Evolutionary conservation across 2,888 invertebrate species (phyloP).

Genomic region (Monochamus alternatus): DNA sequence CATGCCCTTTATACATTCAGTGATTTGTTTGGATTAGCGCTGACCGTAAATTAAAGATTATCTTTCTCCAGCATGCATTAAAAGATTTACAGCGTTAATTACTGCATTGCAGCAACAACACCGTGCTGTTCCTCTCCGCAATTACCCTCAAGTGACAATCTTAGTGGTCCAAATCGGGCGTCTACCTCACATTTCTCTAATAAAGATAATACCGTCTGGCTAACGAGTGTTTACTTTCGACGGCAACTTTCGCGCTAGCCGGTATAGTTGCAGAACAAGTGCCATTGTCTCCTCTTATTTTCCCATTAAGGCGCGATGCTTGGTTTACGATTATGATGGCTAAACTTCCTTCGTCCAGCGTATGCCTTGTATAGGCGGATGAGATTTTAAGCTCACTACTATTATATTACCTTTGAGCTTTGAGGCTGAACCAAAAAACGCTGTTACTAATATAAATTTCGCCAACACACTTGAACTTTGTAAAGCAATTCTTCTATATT

Average conservation of each 20-base stretch:
- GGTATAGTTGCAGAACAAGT: conserved; percentile 19
- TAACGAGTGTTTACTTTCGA: conserved; percentile 15
- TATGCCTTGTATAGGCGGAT: not conserved
- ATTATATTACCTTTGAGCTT: not conserved
- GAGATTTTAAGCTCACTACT: not conserved
- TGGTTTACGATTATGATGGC: conserved; percentile 22
- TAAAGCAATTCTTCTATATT: too few species aligned
- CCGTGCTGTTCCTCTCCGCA: conserved; percentile 22
- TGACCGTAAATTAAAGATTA: conserved; percentile 29
- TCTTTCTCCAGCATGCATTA: conserved; percentile 26
- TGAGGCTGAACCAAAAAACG: not conserved
- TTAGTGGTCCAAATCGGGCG: conserved; percentile 11
- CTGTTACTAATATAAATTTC: not conserved
- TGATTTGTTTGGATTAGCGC: conserved; percentile 24
- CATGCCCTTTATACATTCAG: too few species aligned
- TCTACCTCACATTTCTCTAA: conserved; percentile 18
- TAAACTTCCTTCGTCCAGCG: conserved; percentile 4
- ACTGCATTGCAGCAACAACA: conserved; percentile 19
- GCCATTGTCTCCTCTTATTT: conserved; percentile 23
- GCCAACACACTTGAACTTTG: too few species aligned
- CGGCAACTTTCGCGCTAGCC: conserved; percentile 12
- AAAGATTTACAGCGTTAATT: conserved; percentile 30
- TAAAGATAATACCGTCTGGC: conserved; percentile 10
- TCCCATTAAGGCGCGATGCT: conserved; percentile 6
- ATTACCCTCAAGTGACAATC: conserved; percentile 23